A percentile compares a stretch with the other conserved stretches of the same genome.
phyloP scores from a whole-genome alignment of 2,113 vertebrate species.

The Rhegmatorhina hoffmannsi region DNA sequence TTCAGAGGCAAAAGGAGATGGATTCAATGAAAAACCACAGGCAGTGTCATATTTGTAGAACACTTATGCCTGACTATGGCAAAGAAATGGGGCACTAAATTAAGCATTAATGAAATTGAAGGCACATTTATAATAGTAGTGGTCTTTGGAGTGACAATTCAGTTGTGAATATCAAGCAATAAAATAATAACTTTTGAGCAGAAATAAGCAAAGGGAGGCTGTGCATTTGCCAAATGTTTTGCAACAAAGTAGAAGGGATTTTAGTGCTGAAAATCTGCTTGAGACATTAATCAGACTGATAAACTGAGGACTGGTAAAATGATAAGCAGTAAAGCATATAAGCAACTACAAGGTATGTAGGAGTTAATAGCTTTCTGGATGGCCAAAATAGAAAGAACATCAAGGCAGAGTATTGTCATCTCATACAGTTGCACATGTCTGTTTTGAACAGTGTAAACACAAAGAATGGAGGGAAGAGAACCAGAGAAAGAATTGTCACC shows the following conservation, averaged over 20 bases:
- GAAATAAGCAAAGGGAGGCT: not conserved
- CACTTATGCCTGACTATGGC: not conserved
- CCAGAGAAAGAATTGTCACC: not conserved
- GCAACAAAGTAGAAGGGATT: not conserved
- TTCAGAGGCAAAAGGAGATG: not conserved
- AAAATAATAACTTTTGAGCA: not conserved
- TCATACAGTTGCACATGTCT: not conserved
- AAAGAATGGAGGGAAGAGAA: not conserved
- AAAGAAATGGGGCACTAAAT: not conserved
- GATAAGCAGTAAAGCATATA: not conserved
- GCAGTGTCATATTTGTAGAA: not conserved
- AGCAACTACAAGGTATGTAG: not conserved
- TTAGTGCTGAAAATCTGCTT: not conserved
- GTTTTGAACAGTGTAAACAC: not conserved
- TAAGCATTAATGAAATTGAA: not conserved
- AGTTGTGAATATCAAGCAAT: not conserved
- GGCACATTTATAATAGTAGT: not conserved
- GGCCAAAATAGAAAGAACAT: not conserved
- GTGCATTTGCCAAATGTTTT: not conserved
- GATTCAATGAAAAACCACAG: not conserved
- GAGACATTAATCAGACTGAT: not conserved
- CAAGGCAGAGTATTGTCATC: not conserved
- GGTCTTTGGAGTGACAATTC: not conserved
- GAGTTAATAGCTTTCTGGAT: not conserved
- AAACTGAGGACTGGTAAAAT: not conserved